A percentile compares a stretch with the other conserved stretches of the same genome.
Conservation (phyloP, 2,797 vertebrate genomes). For the Acanthopagrus latus region DNA sequence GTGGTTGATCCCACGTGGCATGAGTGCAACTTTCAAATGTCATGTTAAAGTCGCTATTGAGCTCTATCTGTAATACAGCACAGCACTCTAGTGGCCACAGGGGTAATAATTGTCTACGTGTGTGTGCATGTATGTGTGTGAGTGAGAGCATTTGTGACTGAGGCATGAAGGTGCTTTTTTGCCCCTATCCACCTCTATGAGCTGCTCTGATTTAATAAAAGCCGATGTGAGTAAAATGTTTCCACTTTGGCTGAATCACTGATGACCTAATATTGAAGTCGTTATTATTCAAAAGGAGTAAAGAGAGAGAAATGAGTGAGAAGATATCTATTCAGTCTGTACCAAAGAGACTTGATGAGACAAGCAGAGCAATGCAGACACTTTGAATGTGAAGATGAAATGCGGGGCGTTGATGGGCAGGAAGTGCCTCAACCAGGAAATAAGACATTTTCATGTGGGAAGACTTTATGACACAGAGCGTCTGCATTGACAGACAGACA, state of each 20-base stretch:
- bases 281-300: conserved; percentile 33
- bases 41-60: conserved; percentile 65
- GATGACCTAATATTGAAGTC: conserved; percentile 22
- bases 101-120: conserved; percentile 72
- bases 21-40: conserved; percentile 67
- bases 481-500: conserved; percentile 43
- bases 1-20: conserved; percentile 46
- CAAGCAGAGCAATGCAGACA: conserved; percentile 54
- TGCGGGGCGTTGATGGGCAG: conserved; percentile 40
- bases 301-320: conserved; percentile 32
- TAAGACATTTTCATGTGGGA: conserved; percentile 56
- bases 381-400: conserved; percentile 57
- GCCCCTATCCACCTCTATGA: conserved; percentile 30
- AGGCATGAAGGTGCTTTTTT: conserved; percentile 46
- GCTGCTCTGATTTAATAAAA: conserved; percentile 57
- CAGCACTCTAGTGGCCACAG: conserved; percentile 89
- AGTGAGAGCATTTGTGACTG: conserved; percentile 3
- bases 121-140: conserved; percentile 6
- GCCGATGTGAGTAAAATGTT: conserved; percentile 58
- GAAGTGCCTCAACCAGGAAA: conserved; percentile 50
- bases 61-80: conserved; percentile 84
- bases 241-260: conserved; percentile 28
- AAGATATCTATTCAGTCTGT: conserved; percentile 45
- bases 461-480: conserved; percentile 56
- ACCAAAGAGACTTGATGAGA: conserved; percentile 71